Evolutionary conservation across 2,113 vertebrate species (phyloP).

Genomic region (Zingel zingel): DNA sequence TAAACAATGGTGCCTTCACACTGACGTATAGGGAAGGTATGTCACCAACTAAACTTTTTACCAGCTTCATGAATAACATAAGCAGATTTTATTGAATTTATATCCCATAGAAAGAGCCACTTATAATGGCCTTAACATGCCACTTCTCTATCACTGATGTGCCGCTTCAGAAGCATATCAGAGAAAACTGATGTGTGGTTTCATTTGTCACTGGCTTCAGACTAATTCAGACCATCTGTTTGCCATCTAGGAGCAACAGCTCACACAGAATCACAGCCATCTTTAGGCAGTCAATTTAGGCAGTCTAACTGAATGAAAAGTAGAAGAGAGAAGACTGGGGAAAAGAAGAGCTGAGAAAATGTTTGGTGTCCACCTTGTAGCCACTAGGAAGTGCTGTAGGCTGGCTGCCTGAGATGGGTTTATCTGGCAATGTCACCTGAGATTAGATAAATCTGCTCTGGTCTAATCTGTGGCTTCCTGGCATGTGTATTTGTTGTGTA

Average conservation of each 20-base stretch:
- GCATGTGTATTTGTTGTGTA: constrained; percentile 56
- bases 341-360: neutral
- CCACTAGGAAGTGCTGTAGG: constrained; percentile 62
- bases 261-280: constrained; percentile 26
- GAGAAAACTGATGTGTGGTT: constrained; percentile 8
- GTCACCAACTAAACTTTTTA: constrained; percentile 27
- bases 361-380: neutral
- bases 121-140: neutral
- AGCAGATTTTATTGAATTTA: constrained; percentile 14
- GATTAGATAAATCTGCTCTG: constrained; percentile 80
- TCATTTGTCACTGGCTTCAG: constrained; percentile 16
- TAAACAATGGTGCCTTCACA: constrained; percentile 59
- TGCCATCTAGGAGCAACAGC: constrained; percentile 18
- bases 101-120: neutral
- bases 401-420: constrained; percentile 14
- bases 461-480: constrained; percentile 76
- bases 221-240: constrained; percentile 41
- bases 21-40: constrained; percentile 44
- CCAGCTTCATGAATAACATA: neutral
- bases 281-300: neutral
- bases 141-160: constrained; percentile 15
- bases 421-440: constrained; percentile 79
- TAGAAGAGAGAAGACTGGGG: neutral
- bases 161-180: neutral
- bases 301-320: constrained; percentile 28